Percentiles rank a stretch among this genome's conserved stretches.
These are phyloP conservation scores for Eubasilissa splendida DNA, from an alignment of 2,888 invertebrate genomes.

Conservation along the genomic window DNA sequence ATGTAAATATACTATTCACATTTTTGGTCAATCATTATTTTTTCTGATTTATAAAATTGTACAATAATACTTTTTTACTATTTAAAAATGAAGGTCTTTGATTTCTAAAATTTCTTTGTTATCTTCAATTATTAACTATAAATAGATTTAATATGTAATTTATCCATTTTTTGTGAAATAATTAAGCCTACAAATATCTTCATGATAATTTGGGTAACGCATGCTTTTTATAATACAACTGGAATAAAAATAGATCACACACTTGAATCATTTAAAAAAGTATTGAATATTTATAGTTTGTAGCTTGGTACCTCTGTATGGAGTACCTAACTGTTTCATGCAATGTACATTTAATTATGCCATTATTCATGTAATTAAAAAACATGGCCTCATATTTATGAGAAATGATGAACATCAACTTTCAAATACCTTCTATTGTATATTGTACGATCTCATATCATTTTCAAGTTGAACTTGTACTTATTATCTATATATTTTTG, in stretches of 20 bases:
- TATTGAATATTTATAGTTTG: conserved; percentile 4
- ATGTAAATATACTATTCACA: not conserved
- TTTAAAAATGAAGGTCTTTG: too few species aligned
- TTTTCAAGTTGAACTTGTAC: conserved; percentile 1
- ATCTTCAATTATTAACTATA: too few species aligned
- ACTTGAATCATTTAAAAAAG: not conserved
- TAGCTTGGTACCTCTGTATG: not conserved
- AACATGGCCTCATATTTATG: not conserved
- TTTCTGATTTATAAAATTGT: too few species aligned
- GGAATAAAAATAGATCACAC: not conserved
- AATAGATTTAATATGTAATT: too few species aligned
- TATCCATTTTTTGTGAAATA: too few species aligned
- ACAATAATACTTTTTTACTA: too few species aligned
- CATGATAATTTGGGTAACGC: too few species aligned
- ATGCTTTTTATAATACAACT: too few species aligned
- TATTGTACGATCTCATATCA: conserved; percentile 18
- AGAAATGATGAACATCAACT: not conserved
- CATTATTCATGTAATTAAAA: conserved; percentile 8
- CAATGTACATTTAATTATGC: conserved; percentile 15
- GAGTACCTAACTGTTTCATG: conserved; percentile 27
- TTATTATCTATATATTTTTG: conserved; percentile 22
- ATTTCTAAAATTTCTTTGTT: too few species aligned
- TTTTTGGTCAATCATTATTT: too few species aligned
- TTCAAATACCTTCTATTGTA: not conserved
- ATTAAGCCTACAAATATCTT: too few species aligned